Base-by-base conservation (phyloP, 2,888 invertebrate genomes). In the Harpalus rubripes region DNA sequence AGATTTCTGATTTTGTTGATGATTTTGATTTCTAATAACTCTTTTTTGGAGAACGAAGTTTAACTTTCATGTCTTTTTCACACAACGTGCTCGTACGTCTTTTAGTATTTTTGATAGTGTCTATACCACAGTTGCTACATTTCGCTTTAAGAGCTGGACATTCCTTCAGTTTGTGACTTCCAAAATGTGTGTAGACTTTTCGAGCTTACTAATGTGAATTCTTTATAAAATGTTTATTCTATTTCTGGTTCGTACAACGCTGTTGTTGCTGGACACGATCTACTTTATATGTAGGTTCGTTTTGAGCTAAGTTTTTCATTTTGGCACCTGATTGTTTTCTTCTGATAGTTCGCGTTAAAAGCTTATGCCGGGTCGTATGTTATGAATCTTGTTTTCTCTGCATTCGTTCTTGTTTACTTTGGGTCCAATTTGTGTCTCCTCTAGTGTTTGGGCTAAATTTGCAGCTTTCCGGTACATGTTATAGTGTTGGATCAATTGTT, bases 71-170 rank as follows among this genome's bases (percentile, higher is more conserved):
- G 5, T 72, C 39, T 1, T 0, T 22, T 72, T n/a, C 12, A 26
- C n/a, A 15, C n/a, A 15, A n/a, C 18, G 74, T 44, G 16, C 16
- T 6, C 78, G n/a, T 80, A 85, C 6, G 85, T 86, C 68, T 85
- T 81, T 63, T 87, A 88, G 16, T 81, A 86, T 39, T 86, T 86
- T 18, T 86, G 85, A 81, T 84, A 88, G 78, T 88, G 87, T n/a
- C 87, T 15, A 84, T 85, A 8, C 85, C 85, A 80, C 87, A 88
- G 16, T 85, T 86, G 22, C 86, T 68, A 80, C 87, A 87, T 39
- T 78, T 86, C 7, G 86, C 86, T 15, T 85, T 87, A 0, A 63
- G 56, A 0, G 87, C 87, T 8, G 88, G 86, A 81, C 88, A 88
- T 56, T 58, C 52, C 1, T 76, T 82, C 0, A 82, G 59, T 22